A percentile compares a stretch with the other conserved stretches of the same genome.
Conservation (phyloP, 2,797 vertebrate genomes). For the Sebastes nivosus region DNA sequence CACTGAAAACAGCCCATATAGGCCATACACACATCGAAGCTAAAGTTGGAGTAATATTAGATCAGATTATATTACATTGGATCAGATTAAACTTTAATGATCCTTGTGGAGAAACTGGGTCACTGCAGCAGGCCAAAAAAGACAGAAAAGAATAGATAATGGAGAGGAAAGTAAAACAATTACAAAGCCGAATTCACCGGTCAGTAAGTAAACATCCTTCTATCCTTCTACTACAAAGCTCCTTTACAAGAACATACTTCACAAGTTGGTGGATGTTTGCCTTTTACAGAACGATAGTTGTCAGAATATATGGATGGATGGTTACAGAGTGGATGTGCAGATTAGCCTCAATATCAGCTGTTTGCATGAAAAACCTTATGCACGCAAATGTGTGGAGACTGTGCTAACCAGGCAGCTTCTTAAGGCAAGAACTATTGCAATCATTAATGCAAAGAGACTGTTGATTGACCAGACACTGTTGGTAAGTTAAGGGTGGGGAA, state of each 20-base stretch:
- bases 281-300: neutral
- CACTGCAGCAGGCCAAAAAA: constrained; percentile 18
- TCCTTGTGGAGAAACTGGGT: constrained; percentile 30
- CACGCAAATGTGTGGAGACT: neutral
- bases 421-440: too few species aligned
- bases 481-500: too few species aligned
- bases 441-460: too few species aligned
- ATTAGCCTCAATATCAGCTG: neutral
- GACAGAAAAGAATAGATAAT: neutral
- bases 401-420: neutral
- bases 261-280: neutral
- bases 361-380: neutral
- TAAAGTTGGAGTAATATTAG: constrained; percentile 17
- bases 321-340: neutral
- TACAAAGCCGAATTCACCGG: neutral
- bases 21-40: constrained; percentile 19
- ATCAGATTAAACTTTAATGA: constrained; percentile 43
- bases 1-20: neutral
- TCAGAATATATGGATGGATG: neutral
- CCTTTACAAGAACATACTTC: neutral
- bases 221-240: neutral
- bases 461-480: neutral
- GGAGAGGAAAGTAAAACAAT: neutral
- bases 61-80: constrained; percentile 23
- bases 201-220: neutral